These are phyloP conservation scores for Parazoanthus darwini DNA, from an alignment of 92 coral and sea anemone genomes.

Conservation along the genomic window DNA sequence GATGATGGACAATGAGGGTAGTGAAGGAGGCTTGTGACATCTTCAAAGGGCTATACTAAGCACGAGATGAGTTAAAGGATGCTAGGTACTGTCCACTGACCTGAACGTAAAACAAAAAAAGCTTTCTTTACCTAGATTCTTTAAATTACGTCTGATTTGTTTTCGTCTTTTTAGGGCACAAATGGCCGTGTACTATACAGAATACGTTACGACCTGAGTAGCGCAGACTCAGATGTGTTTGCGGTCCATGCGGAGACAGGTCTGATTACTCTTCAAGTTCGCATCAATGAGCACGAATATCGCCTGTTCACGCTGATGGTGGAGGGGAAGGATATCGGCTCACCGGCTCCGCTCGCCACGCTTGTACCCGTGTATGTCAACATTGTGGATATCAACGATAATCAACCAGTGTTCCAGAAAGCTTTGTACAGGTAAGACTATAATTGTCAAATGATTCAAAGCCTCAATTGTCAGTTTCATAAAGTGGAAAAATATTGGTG, in stretches of 20 bases:
- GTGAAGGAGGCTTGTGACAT: too few species aligned
- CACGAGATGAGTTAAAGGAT: too few species aligned
- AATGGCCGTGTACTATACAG: slow-evolving; percentile 77
- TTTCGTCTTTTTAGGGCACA: slow-evolving; percentile 62
- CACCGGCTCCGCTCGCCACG: slow-evolving; percentile 80
- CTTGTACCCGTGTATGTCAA: slow-evolving; percentile 81
- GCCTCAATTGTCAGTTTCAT: too few species aligned
- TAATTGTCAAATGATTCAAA: too few species aligned
- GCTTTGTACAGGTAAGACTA: slow-evolving; percentile 68
- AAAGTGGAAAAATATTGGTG: neutral
- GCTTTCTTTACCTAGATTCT: too few species aligned
- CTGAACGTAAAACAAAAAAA: too few species aligned
- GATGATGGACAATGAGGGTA: too few species aligned
- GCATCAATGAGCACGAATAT: slow-evolving; percentile 74
- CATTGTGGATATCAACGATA: slow-evolving; percentile 87
- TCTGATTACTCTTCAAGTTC: slow-evolving; percentile 65
- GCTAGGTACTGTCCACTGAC: too few species aligned
- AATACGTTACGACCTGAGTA: slow-evolving; percentile 69
- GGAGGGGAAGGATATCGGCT: slow-evolving; percentile 89
- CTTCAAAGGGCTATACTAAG: too few species aligned
- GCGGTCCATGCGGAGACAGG: slow-evolving; percentile 83
- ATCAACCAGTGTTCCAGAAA: slow-evolving; percentile 71
- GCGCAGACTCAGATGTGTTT: slow-evolving; percentile 65
- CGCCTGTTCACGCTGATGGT: slow-evolving; percentile 70
- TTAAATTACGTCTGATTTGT: neutral